A percentile compares a stretch with the other conserved stretches of the same genome.
These are phyloP conservation scores for Cyanocitta stelleri DNA, from an alignment of 2,113 vertebrate species.

Conservation along the genomic window DNA sequence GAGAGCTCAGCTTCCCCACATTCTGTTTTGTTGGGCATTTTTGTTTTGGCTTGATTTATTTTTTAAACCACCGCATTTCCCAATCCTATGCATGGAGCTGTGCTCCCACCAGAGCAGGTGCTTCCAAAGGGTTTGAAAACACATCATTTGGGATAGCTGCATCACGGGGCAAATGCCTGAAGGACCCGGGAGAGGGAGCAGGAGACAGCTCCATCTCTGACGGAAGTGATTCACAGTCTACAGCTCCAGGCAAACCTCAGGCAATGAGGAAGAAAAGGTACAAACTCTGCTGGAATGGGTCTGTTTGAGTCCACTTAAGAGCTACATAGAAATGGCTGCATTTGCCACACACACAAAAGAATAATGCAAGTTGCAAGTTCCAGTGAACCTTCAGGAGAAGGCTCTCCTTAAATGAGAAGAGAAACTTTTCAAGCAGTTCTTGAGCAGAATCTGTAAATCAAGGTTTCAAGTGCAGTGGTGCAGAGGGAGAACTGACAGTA, in stretches of 20 bases:
- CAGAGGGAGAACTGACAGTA: not conserved
- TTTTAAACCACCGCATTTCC: not conserved
- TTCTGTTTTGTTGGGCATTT: not conserved
- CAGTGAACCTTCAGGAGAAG: not conserved
- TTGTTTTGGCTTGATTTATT: not conserved
- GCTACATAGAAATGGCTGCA: not conserved
- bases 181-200: slow-evolving; percentile 2
- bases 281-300: not conserved
- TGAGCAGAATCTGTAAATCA: not conserved
- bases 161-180: not conserved
- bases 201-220: not conserved
- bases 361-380: not conserved
- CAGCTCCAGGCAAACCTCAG: not conserved
- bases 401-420: not conserved
- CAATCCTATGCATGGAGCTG: accelerated
- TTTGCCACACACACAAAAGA: not conserved
- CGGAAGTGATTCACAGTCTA: accelerated
- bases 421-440: not conserved
- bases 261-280: not conserved
- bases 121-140: not conserved
- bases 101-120: not conserved
- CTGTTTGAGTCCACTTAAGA: not conserved
- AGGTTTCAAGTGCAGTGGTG: not conserved
- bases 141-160: not conserved
- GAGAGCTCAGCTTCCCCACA: not conserved